Conservation (phyloP, 92 coral and sea anemone species). For the Diadumene lineata region DNA sequence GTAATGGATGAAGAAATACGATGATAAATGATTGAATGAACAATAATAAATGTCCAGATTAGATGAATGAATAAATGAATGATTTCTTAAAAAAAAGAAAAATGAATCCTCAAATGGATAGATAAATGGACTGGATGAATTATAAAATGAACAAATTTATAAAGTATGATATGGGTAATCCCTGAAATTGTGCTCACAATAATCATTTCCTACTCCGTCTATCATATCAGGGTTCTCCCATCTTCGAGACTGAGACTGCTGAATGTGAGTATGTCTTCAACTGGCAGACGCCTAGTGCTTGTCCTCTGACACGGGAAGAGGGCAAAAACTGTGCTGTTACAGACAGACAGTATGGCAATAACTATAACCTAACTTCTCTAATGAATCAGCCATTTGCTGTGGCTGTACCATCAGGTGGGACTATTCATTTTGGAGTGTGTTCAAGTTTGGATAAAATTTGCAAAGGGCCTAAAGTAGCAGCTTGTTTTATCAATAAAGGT, state of each 20-base stretch:
- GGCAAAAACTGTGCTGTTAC: conserved; percentile 61
- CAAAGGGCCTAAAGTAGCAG: conserved; percentile 1
- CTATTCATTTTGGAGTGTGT: conserved; percentile 43
- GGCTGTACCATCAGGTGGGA: conserved; percentile 38
- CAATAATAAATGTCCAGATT: too few species aligned
- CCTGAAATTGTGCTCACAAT: not conserved
- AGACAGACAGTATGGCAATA: conserved; percentile 62
- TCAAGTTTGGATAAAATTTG: not conserved
- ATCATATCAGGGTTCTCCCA: conserved; percentile 68
- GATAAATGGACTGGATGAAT: too few species aligned
- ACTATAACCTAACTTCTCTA: conserved; percentile 51
- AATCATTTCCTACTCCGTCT: not conserved
- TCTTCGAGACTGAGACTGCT: conserved; percentile 57
- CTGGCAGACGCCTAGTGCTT: conserved; percentile 89
- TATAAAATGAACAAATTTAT: too few species aligned
- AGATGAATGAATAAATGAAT: too few species aligned
- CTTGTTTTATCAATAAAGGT: not conserved
- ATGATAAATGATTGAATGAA: too few species aligned
- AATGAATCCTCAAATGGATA: too few species aligned
- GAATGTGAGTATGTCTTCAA: conserved; percentile 76
- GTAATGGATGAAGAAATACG: too few species aligned
- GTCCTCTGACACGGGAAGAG: conserved; percentile 47
- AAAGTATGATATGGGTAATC: too few species aligned
- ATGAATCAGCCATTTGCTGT: conserved; percentile 15
- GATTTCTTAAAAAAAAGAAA: too few species aligned